Conservation (phyloP, 1,140 invertebrate species). For the Drosophila pandora region DNA sequence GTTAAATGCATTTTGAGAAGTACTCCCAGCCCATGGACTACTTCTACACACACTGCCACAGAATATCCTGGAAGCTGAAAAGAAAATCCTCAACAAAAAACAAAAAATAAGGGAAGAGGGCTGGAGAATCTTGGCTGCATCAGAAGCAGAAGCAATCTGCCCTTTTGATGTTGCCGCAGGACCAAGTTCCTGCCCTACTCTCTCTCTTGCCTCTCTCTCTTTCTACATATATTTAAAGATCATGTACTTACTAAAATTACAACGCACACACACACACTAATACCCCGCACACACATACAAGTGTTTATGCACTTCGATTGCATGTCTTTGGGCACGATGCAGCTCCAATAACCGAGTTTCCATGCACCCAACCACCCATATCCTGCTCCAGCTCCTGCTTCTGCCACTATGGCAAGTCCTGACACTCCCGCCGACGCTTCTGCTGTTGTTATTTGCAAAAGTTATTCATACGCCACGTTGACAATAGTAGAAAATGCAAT, state of each 20-base stretch:
- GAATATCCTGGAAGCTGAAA: slow-evolving; percentile 46
- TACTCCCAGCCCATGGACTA: slow-evolving; percentile 37
- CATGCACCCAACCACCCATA: slow-evolving; percentile 4
- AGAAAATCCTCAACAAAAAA: slow-evolving; percentile 53
- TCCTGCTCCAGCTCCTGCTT: slow-evolving; percentile 5
- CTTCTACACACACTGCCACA: neutral
- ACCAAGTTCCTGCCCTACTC: neutral
- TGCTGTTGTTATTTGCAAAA: slow-evolving; percentile 59
- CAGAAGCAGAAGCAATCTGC: slow-evolving; percentile 45
- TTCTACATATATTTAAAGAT: slow-evolving; percentile 58
- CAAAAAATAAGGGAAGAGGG: neutral
- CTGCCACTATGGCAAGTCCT: neutral
- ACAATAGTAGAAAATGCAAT: slow-evolving; percentile 70
- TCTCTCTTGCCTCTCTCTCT: neutral
- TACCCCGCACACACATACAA: neutral
- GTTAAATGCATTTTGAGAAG: slow-evolving; percentile 78
- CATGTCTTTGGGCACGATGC: slow-evolving; percentile 42
- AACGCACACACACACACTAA: slow-evolving; percentile 26
- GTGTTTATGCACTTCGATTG: slow-evolving; percentile 61
- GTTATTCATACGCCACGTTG: slow-evolving; percentile 71
- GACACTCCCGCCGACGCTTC: neutral
- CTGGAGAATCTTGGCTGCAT: slow-evolving; percentile 16
- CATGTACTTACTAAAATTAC: slow-evolving; percentile 63
- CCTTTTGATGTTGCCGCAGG: slow-evolving; percentile 49
- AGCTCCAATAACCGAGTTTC: slow-evolving; percentile 53